A percentile compares a stretch with the other conserved stretches of the same genome.
Evolutionary conservation across 2,797 vertebrate genomes (phyloP).

Genomic region (Bradypodion ventrale): DNA sequence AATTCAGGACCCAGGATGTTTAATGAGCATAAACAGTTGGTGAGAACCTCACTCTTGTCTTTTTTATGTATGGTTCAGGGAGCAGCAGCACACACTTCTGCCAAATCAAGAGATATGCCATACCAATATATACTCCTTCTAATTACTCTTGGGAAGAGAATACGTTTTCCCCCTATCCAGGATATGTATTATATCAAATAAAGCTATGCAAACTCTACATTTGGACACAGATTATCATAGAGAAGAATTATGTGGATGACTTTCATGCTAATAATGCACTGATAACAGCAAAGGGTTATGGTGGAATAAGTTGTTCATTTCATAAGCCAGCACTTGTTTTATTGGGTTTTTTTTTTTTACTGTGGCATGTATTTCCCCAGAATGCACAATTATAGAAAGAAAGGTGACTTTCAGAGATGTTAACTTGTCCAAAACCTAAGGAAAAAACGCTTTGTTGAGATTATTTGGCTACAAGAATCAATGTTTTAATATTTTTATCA

Average conservation of each 20-base stretch:
- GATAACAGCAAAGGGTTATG: neutral
- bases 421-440: neutral
- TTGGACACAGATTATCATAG: neutral
- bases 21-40: neutral
- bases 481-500: no score
- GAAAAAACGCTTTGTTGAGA: neutral
- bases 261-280: neutral
- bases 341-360: no score
- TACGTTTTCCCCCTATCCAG: no score
- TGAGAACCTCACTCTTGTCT: neutral
- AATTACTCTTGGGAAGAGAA: neutral
- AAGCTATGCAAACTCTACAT: neutral
- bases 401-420: no score
- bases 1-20: conserved; percentile 29
- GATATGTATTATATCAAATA: neutral
- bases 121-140: neutral
- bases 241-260: neutral
- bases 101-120: neutral
- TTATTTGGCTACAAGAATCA: neutral
- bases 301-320: neutral
- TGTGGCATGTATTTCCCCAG: no score
- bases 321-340: neutral
- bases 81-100: neutral
- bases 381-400: no score
- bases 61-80: neutral